Evolutionary conservation across 2,113 vertebrate genomes (phyloP).

Genomic region (Tragelaphus scriptus): DNA sequence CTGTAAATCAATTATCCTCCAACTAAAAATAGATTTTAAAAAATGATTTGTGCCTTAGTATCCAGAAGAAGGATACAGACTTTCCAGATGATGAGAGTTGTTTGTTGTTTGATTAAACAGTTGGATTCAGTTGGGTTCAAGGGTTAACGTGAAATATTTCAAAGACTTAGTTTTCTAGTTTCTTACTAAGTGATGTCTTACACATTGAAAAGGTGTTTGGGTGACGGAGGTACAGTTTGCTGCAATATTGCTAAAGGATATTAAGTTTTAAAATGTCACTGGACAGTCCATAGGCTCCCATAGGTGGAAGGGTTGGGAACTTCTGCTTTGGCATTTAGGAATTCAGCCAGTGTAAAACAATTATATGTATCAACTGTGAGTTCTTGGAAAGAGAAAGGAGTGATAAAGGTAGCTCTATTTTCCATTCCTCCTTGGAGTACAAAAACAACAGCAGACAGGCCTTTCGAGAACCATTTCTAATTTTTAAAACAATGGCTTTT

Average conservation of each 20-base stretch:
- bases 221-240: neutral
- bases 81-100: neutral
- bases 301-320: neutral
- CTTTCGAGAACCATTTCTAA: neutral
- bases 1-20: neutral
- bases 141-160: neutral
- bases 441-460: neutral
- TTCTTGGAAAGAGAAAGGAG: neutral
- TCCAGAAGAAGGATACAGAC: neutral
- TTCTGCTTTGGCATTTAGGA: neutral
- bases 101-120: neutral
- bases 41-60: neutral
- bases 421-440: neutral
- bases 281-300: neutral
- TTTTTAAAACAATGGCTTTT: conserved; percentile 18
- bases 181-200: neutral
- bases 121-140: neutral
- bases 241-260: neutral
- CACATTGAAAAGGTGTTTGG: neutral
- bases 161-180: neutral
- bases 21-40: neutral
- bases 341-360: neutral
- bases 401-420: neutral
- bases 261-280: neutral
- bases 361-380: neutral